Conservation (phyloP, 2,797 vertebrate species). For the Channa striata region DNA sequence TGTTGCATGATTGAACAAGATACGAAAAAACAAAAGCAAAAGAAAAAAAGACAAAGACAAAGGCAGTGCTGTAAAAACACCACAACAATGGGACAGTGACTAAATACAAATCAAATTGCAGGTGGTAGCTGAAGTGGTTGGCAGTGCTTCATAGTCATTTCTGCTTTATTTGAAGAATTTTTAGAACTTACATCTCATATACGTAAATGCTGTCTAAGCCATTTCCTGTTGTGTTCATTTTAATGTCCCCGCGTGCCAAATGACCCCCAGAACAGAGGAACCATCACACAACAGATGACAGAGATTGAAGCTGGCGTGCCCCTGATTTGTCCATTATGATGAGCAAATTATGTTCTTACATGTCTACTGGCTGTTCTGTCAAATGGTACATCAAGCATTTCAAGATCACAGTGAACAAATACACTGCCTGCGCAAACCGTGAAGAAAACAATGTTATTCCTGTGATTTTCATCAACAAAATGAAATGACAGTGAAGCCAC, state of each 20-base stretch:
- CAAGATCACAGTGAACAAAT: conserved; percentile 52
- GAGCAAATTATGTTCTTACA: conserved; percentile 79
- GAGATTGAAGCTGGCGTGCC: conserved; percentile 78
- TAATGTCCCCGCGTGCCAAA: conserved; percentile 59
- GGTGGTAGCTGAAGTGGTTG: conserved; percentile 37
- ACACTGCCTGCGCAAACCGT: conserved; percentile 28
- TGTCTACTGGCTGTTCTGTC: conserved; percentile 78
- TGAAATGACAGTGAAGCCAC: conserved; percentile 5
- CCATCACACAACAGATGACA: conserved; percentile 67
- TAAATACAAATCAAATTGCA: conserved; percentile 48
- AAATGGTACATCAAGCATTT: conserved; percentile 70
- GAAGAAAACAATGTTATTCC: conserved; percentile 15
- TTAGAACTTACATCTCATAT: conserved; percentile 22
- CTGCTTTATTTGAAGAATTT: conserved; percentile 36
- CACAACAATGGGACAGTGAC: conserved; percentile 28
- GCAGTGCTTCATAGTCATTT: conserved; percentile 16
- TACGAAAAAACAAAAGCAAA: conserved; percentile 6
- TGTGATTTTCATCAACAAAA: conserved; percentile 29
- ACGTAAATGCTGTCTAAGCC: conserved; percentile 27
- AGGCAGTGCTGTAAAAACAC: conserved; percentile 41
- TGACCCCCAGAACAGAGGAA: conserved; percentile 68
- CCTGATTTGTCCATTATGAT: conserved; percentile 80
- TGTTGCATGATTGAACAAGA: conserved; percentile 25
- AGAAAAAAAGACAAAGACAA: background rate
- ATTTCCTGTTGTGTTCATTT: conserved; percentile 54